These are phyloP conservation scores for Siderastrea radians DNA, from an alignment of 92 coral and sea anemone species.

Conservation along the genomic window DNA sequence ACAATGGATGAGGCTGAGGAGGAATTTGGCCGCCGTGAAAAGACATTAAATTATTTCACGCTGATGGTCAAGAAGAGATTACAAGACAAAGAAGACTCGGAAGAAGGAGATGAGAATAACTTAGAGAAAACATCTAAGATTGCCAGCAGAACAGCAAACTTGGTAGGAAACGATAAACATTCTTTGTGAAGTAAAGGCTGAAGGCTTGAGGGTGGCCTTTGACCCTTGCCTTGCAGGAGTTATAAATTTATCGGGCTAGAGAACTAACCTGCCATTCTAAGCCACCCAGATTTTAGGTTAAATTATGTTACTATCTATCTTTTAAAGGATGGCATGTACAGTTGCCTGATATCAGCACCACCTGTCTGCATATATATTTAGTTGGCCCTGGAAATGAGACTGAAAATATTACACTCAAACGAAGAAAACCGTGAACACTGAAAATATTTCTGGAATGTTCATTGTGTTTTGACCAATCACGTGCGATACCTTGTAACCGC, in stretches of 20 bases:
- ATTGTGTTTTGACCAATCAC: no score
- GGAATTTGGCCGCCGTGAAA: conserved; percentile 89
- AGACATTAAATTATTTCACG: conserved; percentile 91
- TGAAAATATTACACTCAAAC: no score
- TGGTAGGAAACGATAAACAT: not conserved
- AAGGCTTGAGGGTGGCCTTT: no score
- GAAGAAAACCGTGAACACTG: no score
- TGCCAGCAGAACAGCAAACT: conserved; percentile 62
- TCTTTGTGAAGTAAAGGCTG: not conserved
- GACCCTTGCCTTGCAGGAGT: no score
- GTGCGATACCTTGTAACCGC: no score
- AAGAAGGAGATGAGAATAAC: conserved; percentile 67
- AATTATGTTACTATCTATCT: no score
- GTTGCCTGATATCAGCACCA: not conserved
- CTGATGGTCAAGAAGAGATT: conserved; percentile 96
- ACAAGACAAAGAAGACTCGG: conserved; percentile 75
- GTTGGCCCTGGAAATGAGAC: no score
- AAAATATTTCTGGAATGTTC: no score
- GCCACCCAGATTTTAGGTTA: no score
- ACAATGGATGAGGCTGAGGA: conserved; percentile 98
- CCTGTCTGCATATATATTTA: not conserved
- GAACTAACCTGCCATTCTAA: no score
- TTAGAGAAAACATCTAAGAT: conserved; percentile 21
- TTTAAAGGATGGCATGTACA: not conserved
- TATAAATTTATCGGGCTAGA: no score